Evolutionary conservation across 2,797 vertebrate species (phyloP).

Genomic region (Botia kubotai): DNA sequence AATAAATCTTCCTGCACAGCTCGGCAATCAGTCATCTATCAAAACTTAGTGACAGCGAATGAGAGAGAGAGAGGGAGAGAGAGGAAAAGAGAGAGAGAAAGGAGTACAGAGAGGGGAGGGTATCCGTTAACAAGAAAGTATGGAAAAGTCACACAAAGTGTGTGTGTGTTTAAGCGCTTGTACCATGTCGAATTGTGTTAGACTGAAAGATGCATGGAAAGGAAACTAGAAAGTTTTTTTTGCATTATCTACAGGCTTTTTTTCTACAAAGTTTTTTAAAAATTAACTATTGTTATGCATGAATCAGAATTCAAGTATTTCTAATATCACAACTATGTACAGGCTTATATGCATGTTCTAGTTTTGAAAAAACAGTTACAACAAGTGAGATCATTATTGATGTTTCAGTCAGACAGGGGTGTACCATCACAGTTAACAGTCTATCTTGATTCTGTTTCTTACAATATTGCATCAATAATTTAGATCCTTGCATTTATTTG

Average conservation of each 20-base stretch:
- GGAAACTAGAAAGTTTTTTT: not conserved
- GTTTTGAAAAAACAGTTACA: too few relatives aligned
- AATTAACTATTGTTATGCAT: not conserved
- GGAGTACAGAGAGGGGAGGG: conserved; percentile 64
- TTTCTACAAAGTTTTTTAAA: not conserved
- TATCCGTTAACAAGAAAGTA: not conserved
- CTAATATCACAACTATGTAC: not conserved
- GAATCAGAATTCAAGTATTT: not conserved
- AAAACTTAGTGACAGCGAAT: conserved; percentile 61
- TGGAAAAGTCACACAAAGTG: conserved; percentile 50
- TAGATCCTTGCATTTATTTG: too few relatives aligned
- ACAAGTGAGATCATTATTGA: too few relatives aligned
- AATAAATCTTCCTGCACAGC: conserved; percentile 63
- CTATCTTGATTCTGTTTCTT: too few relatives aligned
- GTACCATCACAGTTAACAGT: too few relatives aligned
- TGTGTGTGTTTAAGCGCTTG: conserved; percentile 21
- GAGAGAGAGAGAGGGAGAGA: conserved; percentile 27
- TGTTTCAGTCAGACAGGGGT: too few relatives aligned
- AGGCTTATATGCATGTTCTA: not conserved
- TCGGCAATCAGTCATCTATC: conserved; percentile 63
- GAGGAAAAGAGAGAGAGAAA: conserved; percentile 68
- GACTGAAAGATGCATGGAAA: not conserved
- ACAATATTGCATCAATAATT: too few relatives aligned
- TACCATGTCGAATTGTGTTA: not conserved
- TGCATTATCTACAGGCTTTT: conserved; percentile 1